A percentile compares a stretch with the other conserved stretches of the same genome.
These are phyloP conservation scores for Sipha maydis DNA, from an alignment of 2,888 invertebrate species.

Conservation along the genomic window DNA sequence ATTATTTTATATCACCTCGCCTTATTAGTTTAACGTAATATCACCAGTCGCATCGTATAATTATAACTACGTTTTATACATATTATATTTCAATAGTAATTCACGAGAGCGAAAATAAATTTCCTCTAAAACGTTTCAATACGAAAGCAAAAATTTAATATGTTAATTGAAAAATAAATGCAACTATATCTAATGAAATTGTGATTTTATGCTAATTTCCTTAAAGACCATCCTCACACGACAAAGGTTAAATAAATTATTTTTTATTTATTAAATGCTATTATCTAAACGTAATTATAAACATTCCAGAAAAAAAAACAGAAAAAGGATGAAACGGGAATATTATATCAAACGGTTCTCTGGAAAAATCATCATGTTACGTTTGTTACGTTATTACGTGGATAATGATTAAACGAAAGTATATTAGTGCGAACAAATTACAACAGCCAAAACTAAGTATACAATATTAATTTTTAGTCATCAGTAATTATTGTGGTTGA, in stretches of 20 bases:
- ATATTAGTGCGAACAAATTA: not conserved
- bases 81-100: not conserved
- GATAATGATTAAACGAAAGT: not conserved
- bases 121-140: not conserved
- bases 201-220: constrained; percentile 16
- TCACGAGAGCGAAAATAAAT: not conserved
- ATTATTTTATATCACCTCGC: not conserved
- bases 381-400: not conserved
- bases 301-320: not conserved
- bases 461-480: not conserved
- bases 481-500: not conserved
- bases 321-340: not conserved
- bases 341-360: not conserved
- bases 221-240: not conserved
- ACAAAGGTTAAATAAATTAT: not conserved
- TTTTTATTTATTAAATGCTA: not conserved
- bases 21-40: constrained; percentile 9
- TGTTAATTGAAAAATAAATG: constrained; percentile 11
- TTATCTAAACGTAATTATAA: not conserved
- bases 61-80: not conserved
- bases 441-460: not conserved
- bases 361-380: not conserved
- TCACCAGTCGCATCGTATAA: not conserved
- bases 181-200: not conserved
- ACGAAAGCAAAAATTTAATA: not conserved